These are phyloP conservation scores for Saccostrea glomerata DNA, from an alignment of 1,140 invertebrate species.

Conservation along the genomic window DNA sequence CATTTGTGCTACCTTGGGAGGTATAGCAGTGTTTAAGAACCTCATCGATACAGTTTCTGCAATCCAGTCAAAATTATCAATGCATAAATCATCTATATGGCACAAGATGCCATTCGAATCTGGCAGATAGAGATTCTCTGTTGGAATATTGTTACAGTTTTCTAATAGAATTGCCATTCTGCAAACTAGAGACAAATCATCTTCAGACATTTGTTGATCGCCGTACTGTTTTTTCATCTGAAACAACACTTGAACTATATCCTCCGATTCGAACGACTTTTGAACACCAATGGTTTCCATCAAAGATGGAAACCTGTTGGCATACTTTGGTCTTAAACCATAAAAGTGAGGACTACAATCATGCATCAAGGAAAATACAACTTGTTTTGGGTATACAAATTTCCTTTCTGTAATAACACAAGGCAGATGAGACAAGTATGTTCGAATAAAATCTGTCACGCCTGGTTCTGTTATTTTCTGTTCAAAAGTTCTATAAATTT, in stretches of 20 bases:
- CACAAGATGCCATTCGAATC: conserved; percentile 43
- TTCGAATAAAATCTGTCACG: neutral
- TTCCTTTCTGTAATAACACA: conserved; percentile 44
- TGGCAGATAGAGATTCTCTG: conserved; percentile 45
- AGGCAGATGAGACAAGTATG: neutral
- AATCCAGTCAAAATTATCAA: conserved; percentile 60
- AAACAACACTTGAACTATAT: conserved; percentile 41
- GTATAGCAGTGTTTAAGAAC: conserved; percentile 53
- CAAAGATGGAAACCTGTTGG: conserved; percentile 8
- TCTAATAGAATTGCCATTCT: neutral
- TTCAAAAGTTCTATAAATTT: neutral
- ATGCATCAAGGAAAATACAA: conserved; percentile 48
- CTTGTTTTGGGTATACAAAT: conserved; percentile 52
- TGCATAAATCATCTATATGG: conserved; percentile 53
- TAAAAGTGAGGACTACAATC: conserved; percentile 62
- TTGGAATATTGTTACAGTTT: neutral
- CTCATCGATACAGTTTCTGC: conserved; percentile 46
- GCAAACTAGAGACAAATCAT: neutral
- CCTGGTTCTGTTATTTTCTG: neutral
- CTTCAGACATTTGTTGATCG: neutral
- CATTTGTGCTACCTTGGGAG: conserved; percentile 1
- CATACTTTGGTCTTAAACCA: conserved; percentile 16
- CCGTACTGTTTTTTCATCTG: neutral
- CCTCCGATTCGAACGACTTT: conserved; percentile 37
- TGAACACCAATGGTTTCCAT: conserved; percentile 58